phyloP scores from a whole-genome alignment of 2,888 invertebrate genomes.

The Apoderus coryli region DNA sequence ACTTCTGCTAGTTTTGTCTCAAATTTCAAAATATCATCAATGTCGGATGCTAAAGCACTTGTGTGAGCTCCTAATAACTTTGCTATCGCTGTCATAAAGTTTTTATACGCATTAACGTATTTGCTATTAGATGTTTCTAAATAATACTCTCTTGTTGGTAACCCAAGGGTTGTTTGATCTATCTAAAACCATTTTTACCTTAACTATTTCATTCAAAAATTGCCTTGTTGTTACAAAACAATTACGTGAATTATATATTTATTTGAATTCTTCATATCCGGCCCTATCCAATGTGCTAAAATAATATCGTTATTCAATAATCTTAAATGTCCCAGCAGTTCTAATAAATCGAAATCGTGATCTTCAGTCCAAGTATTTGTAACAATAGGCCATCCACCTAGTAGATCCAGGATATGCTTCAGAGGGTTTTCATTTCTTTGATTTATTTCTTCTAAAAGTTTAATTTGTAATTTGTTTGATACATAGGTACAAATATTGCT shows the following conservation, averaged over 20 bases:
- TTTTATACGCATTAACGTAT: slow-evolving; percentile 63
- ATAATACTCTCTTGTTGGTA: slow-evolving; percentile 64
- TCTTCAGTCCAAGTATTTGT: slow-evolving; percentile 46
- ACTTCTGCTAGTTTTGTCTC: slow-evolving; percentile 55
- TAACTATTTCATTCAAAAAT: no score
- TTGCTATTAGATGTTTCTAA: slow-evolving; percentile 46
- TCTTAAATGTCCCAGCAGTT: slow-evolving; percentile 56
- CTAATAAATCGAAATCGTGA: slow-evolving; percentile 53
- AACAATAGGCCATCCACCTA: slow-evolving; percentile 86
- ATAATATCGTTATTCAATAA: slow-evolving; percentile 76
- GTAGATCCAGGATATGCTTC: slow-evolving; percentile 45
- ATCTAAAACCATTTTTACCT: slow-evolving; percentile 10
- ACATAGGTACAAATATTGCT: not conserved
- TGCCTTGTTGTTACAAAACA: no score
- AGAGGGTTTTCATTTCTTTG: slow-evolving; percentile 59
- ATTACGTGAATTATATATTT: slow-evolving; percentile 66
- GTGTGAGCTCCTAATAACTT: slow-evolving; percentile 53
- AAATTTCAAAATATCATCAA: slow-evolving; percentile 59
- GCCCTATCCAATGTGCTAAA: slow-evolving; percentile 68
- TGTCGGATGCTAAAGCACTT: slow-evolving; percentile 42
- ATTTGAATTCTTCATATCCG: slow-evolving; percentile 84
- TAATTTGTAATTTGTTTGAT: no score
- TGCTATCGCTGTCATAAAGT: slow-evolving; percentile 58
- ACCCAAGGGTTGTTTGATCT: slow-evolving; percentile 72
- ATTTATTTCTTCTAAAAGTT: slow-evolving; percentile 27